These are phyloP conservation scores for Siphlonurus alternatus DNA, from an alignment of 2,888 invertebrate genomes.

Conservation along the genomic window DNA sequence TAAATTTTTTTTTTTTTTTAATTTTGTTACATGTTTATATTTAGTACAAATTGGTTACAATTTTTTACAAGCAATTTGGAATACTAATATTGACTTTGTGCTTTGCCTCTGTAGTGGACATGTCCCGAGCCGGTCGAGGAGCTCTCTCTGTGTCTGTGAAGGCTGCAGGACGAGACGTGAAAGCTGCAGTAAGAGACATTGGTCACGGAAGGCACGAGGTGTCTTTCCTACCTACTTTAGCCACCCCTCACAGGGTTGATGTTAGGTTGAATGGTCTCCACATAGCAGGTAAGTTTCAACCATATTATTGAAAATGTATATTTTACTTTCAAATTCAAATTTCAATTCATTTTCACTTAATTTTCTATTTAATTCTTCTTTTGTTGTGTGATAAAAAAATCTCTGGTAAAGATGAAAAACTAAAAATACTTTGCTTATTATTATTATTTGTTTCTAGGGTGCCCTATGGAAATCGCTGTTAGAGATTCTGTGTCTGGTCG, in stretches of 20 bases:
- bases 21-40: no score
- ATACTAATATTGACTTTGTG: not conserved
- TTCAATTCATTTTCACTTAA: conserved; percentile 4
- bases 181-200: conserved; percentile 59
- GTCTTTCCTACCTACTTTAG: conserved; percentile 71
- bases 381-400: not conserved
- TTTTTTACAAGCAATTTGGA: no score
- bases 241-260: conserved; percentile 73
- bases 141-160: conserved; percentile 39
- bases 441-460: conserved; percentile 23
- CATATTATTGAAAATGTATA: not conserved
- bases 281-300: conserved; percentile 28
- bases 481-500: conserved; percentile 47
- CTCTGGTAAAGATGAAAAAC: not conserved
- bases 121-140: conserved; percentile 68
- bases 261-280: conserved; percentile 78
- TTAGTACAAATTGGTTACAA: no score
- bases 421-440: conserved; percentile 5
- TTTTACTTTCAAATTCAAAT: not conserved
- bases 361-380: not conserved
- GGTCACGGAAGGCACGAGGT: conserved; percentile 52
- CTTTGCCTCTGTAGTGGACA: conserved; percentile 37
- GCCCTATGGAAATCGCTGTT: conserved; percentile 40
- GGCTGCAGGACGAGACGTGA: conserved; percentile 65
- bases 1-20: no score